Base-by-base conservation (phyloP, 2,113 vertebrate species). In the Lepus europaeus region DNA sequence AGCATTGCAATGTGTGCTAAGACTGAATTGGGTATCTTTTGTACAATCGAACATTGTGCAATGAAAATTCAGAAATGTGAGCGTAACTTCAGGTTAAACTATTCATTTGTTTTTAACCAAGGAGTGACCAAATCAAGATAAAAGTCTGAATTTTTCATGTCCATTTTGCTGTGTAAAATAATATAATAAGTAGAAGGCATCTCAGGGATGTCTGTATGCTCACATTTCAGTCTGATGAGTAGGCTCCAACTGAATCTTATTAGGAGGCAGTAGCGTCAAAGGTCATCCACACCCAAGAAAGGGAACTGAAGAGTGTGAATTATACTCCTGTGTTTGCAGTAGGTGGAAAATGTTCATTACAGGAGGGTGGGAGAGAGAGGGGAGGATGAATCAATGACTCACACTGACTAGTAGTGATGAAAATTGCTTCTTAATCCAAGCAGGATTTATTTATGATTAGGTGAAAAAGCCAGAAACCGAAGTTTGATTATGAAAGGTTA, bases 61-160 rank as follows among this genome's bases (percentile, higher is more conserved):
- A 17, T 78, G 77, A 78, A 63, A 72, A 68, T 3, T 69, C 9
- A 64, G 51, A 87, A 93, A 17, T 59, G 17, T 69, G 85, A 95
- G 87, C 63, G 72, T 51, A 92, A 78, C 3, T 64, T 56, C 5
- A 82, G 8, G 25, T 13, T 84, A 69, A 87, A 64, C 27, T 77
- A 29, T 61, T 77, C 29, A 84, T 45, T 91, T 92, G 31, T 74
- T 56, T 78, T 70, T 63, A 78, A 74, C 29, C 27, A 77, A 88
- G 45, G 77, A 84, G 53, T 45, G 20, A 77, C 17, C 90, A 13
- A 94, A 56, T 81, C 25, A 78, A 61, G 23, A 79, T 64, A 51
- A 79, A 95, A 92, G 31, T 39, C 33, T 49, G 23, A 33, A 29
- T 66, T 92, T 70, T 90, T 92, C 88, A n/a, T 49, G 91, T 72